A percentile compares a stretch with the other conserved stretches of the same genome.
Conservation (phyloP, 2,113 vertebrate genomes). For the Romanogobio albipinnatus region DNA sequence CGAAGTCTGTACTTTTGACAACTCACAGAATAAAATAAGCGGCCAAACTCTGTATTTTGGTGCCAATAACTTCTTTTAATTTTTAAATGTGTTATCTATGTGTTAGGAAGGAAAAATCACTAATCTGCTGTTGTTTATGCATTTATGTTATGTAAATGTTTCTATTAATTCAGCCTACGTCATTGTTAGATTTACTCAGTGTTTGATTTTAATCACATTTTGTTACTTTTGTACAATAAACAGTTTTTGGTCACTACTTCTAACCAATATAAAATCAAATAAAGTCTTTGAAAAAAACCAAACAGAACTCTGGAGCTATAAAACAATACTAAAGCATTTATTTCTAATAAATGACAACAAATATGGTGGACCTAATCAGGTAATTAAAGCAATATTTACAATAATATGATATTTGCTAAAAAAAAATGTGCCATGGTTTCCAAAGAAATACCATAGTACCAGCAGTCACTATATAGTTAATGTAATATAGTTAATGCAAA, state of each 20-base stretch:
- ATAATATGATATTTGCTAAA: neutral
- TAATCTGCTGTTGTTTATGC: neutral
- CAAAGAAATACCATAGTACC: neutral
- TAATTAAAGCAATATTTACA: no score
- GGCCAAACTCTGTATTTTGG: no score
- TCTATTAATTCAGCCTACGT: neutral
- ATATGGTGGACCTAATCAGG: no score
- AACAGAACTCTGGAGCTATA: neutral
- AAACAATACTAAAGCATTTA: neutral
- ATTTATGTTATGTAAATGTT: neutral
- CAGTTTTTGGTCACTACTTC: neutral
- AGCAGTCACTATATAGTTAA: neutral
- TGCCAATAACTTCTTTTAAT: no score
- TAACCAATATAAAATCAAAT: neutral
- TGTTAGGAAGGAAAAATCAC: neutral
- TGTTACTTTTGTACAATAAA: neutral
- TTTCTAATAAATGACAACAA: neutral
- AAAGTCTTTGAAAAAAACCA: neutral
- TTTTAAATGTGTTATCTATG: neutral
- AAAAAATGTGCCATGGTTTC: neutral
- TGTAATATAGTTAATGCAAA: neutral
- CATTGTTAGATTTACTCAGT: neutral
- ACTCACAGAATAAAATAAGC: no score
- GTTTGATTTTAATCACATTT: neutral
- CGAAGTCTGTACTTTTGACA: no score